Base-by-base conservation (phyloP, 2,888 invertebrate genomes). In the Cheilosia vernalis region DNA sequence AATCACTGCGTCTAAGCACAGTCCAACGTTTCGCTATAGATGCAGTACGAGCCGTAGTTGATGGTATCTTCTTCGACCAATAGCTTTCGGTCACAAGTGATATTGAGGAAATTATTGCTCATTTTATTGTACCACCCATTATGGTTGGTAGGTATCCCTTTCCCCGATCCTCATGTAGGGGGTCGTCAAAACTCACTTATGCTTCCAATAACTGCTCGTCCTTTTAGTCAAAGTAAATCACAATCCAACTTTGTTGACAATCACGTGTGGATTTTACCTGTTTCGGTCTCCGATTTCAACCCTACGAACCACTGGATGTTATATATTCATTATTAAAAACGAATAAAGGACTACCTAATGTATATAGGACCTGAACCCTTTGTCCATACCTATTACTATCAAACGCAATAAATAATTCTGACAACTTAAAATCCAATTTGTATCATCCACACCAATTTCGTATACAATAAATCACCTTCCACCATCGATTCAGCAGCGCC, bases 351-450 rank as follows among this genome's bases (percentile, higher is more conserved):
- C 21, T 21, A 55, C 24, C n/a, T 1, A 21, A 24, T 27, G 9
- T 7, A 17, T 1, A 15, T 17, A 13, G n/a, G 37, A 44, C 42
- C 40, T 55, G 51, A 66, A 64, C 10, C 47, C 63, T 63, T 55
- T 30, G 42, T 21, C 27, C 6, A 2, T 10, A 44, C n/a, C 53
- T 49, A 73, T 78, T 56, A 78, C 67, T 67, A 73, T 83, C 72
- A 78, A 66, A 67, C 56, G 61, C 72, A 40, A 73, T 78, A 78
- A 73, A 83, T 78, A 83, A 78, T 55, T 66, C 70, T 61, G 78
- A 51, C 72, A 78, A 67, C 66, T 61, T 73, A 61, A 69, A 67
- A 63, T 58, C 56, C 73, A 67, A 61, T 78, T 83, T 51, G 82
- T 61, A 67, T 72, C 24, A 73, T 66, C 72, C 78, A 56, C 49